Evolutionary conservation across 2,797 vertebrate genomes (phyloP), one percentile per base, ranked within the genome.

Genomic region (Centroberyx gerrardi): DNA sequence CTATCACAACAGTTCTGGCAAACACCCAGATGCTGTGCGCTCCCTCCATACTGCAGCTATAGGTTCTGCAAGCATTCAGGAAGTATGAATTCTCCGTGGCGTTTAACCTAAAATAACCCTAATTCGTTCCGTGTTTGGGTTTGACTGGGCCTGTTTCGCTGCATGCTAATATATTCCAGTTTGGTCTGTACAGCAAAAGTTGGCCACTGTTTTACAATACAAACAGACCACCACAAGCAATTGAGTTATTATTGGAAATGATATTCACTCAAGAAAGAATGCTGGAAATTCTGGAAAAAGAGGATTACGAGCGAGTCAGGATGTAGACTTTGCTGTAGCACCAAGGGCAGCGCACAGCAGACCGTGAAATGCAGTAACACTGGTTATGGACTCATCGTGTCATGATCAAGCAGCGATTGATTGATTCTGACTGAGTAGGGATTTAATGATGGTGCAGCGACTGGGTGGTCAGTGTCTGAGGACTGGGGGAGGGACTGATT

Each of bases 141-240:
- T 54, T 54, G 33, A 14, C 46, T 40, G 33, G 52, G 44, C 7
- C 10, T 46, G 18, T 67, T 80, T 52, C 36, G 28, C 15, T 75
- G 10, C 5, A n/a, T 46, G 15, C 27, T 68, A 27, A 58, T 64
- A 10, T 8, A 14, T 15, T 72, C 76, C 62, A 77, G 54, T 74
- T 33, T 46, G 36, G 51, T 79, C 8, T 74, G 42, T 33, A 55
- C 1, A 3, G 17, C 52, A 63, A 56, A 33, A 14, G 42, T 64
- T 84, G 33, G 61, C 61, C 62, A 68, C 28, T 52, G 22, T 68
- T 46, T 58, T 68, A 52, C 29, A 67, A 48, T 67, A 64, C 29
- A 31, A 15, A 49, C 54, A 42, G 5, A 53, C 17, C 12, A 4
- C 56, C 48, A 56, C 8, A 13, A 18, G 22, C 17, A 29, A 27